phyloP scores from a whole-genome alignment of 2,113 vertebrate species.

The Proteles cristata region DNA sequence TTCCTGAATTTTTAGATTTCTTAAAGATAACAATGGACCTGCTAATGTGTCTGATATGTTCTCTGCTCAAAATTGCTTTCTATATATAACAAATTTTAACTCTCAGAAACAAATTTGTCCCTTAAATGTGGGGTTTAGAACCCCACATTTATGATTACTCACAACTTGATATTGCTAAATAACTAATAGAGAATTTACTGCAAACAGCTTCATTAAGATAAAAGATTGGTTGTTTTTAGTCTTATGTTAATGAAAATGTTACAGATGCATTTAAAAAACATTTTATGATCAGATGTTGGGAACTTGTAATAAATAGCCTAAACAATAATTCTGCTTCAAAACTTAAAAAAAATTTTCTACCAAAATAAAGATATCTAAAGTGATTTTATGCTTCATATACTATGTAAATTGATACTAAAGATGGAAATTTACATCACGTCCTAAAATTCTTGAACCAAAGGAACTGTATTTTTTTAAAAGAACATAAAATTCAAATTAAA shows the following conservation, averaged over 20 bases:
- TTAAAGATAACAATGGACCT: neutral
- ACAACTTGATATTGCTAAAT: neutral
- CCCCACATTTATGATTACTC: neutral
- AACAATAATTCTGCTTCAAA: neutral
- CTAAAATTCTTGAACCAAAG: neutral
- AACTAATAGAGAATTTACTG: neutral
- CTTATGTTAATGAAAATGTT: neutral
- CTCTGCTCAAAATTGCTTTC: neutral
- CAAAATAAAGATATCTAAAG: neutral
- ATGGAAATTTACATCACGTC: neutral
- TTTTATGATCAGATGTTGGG: neutral
- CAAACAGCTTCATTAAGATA: neutral
- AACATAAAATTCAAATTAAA: constrained; percentile 20
- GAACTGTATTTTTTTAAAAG: neutral
- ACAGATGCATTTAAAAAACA: neutral
- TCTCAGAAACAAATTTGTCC: neutral
- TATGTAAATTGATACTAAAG: neutral
- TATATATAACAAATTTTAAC: neutral
- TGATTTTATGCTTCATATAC: neutral
- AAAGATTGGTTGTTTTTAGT: neutral
- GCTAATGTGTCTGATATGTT: neutral
- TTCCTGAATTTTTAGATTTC: neutral
- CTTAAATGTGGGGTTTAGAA: neutral
- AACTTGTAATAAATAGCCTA: neutral
- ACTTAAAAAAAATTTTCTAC: neutral